Evolutionary conservation across 2,888 invertebrate species (phyloP).

Genomic region (Homarus gammarus): DNA sequence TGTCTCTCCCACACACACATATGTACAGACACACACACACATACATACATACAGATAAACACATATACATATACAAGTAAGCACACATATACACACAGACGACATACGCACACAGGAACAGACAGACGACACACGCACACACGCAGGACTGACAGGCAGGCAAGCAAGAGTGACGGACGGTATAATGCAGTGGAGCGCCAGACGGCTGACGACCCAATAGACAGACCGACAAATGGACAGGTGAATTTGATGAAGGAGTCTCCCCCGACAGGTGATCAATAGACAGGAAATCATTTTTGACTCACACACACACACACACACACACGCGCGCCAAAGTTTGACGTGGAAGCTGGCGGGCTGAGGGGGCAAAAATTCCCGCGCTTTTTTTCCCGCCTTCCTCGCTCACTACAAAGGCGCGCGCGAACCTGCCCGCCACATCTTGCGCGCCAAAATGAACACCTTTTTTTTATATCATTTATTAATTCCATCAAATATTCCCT

Average conservation of each 20-base stretch:
- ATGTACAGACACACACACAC: not conserved
- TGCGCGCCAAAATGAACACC: too few species aligned
- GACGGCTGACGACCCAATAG: constrained; percentile 1
- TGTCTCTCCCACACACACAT: too few species aligned
- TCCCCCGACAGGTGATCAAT: not conserved
- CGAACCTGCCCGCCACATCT: too few species aligned
- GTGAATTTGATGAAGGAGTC: constrained; percentile 7
- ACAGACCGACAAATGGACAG: not conserved
- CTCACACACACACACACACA: not conserved
- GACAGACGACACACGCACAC: not conserved
- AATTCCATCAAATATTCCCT: too few species aligned
- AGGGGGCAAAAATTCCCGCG: too few species aligned
- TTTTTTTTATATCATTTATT: too few species aligned
- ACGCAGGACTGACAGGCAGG: too few species aligned
- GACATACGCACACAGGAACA: not conserved
- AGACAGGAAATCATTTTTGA: constrained; percentile 6
- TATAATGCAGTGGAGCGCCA: not conserved
- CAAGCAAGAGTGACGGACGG: not conserved
- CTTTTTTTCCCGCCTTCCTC: too few species aligned
- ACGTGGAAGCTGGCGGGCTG: too few species aligned
- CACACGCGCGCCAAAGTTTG: not conserved
- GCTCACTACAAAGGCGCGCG: too few species aligned
- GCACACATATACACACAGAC: not conserved
- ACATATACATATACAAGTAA: too few species aligned
- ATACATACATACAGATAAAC: too few species aligned